Evolutionary conservation across 2,888 invertebrate genomes (phyloP).

Genomic region (Molorchus minor): DNA sequence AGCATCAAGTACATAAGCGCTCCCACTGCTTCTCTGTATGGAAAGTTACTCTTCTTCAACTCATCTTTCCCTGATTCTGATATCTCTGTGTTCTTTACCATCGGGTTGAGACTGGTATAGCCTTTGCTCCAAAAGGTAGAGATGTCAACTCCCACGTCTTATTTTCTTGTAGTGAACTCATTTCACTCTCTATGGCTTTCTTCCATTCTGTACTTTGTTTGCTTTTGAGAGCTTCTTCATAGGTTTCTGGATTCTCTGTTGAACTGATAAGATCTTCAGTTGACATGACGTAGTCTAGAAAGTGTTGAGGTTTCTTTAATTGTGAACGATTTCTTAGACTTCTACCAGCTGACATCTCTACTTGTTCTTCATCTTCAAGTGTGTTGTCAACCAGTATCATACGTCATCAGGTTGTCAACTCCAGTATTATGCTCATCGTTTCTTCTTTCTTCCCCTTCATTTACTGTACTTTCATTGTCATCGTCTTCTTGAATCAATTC

Average conservation of each 20-base stretch:
- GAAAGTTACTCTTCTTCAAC: not conserved
- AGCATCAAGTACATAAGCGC: slow-evolving; percentile 1
- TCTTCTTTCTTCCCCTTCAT: not conserved
- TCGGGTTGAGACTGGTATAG: not conserved
- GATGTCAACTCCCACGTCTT: not conserved
- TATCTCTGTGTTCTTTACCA: not conserved
- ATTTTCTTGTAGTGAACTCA: not conserved
- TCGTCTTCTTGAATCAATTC: not conserved
- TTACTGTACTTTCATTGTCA: not conserved
- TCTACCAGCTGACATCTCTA: not conserved
- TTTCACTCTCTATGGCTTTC: not conserved
- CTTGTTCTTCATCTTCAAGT: not conserved
- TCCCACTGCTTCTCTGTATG: not conserved
- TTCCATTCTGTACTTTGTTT: not conserved
- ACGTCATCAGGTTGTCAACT: not conserved
- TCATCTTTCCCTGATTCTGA: not conserved
- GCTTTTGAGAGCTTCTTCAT: not conserved
- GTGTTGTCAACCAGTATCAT: no score
- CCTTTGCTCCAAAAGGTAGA: not conserved
- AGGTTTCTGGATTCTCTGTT: not conserved
- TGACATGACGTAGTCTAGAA: not conserved
- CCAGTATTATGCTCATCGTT: not conserved
- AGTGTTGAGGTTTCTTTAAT: not conserved
- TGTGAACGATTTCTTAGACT: not conserved
- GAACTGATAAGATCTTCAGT: not conserved